Conservation (phyloP, 2,888 invertebrate species). For the Gari tellinella region DNA sequence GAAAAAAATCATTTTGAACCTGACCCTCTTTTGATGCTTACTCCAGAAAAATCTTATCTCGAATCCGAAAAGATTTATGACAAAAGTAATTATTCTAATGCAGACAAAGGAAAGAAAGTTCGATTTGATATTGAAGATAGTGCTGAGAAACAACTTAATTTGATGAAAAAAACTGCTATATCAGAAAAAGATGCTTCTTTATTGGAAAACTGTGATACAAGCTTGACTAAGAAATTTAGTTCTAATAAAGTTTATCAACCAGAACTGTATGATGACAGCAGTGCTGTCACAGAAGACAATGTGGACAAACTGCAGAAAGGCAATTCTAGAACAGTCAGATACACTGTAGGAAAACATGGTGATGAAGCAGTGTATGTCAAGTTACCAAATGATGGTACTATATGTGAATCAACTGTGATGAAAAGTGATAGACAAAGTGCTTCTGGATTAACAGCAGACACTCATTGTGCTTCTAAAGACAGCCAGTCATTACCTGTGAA, state of each 20-base stretch:
- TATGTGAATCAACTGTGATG: background rate
- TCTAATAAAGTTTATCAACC: slow-evolving; percentile 59
- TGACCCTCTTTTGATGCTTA: slow-evolving; percentile 71
- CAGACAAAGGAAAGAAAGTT: slow-evolving; percentile 52
- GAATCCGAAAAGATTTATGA: background rate
- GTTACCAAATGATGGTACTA: slow-evolving; percentile 9
- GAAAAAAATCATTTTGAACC: slow-evolving; percentile 47
- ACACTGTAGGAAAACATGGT: slow-evolving; percentile 44
- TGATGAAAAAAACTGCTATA: slow-evolving; percentile 29
- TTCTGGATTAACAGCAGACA: slow-evolving; percentile 6
- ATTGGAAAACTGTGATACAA: slow-evolving; percentile 23
- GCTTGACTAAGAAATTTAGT: slow-evolving; percentile 33
- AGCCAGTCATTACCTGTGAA: slow-evolving; percentile 25
- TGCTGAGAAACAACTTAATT: slow-evolving; percentile 15
- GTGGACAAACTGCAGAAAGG: slow-evolving; percentile 16
- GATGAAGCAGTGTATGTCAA: slow-evolving; percentile 39
- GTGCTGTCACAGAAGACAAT: slow-evolving; percentile 31
- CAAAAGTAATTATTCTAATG: no score
- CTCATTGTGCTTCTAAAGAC: background rate
- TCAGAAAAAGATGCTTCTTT: slow-evolving; percentile 1
- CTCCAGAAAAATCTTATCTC: slow-evolving; percentile 66
- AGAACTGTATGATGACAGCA: slow-evolving; percentile 48
- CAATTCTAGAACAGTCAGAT: slow-evolving; percentile 53
- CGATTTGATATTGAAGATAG: slow-evolving; percentile 69
- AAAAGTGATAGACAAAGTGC: background rate